These are phyloP conservation scores for Neodiprion fabricii DNA, from an alignment of 1,140 invertebrate species.

Conservation along the genomic window DNA sequence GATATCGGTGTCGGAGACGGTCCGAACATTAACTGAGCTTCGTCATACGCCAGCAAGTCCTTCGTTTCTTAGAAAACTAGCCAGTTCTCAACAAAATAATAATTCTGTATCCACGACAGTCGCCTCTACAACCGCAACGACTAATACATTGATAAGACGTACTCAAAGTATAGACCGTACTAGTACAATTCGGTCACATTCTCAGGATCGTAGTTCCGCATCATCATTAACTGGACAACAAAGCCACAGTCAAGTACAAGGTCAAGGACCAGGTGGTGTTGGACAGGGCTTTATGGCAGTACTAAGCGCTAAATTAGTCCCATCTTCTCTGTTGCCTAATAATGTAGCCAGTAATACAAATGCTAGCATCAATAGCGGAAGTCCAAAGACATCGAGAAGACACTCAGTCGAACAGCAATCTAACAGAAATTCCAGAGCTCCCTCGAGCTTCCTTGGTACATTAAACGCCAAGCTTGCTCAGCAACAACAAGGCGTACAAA, in stretches of 20 bases:
- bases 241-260: conserved; percentile 21
- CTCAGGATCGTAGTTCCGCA: conserved; percentile 42
- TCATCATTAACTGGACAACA: conserved; percentile 24
- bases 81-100: conserved; percentile 34
- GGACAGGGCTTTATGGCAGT: conserved; percentile 74
- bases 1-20: conserved; percentile 80
- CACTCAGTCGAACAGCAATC: conserved; percentile 37
- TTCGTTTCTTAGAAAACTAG: conserved; percentile 71
- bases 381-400: conserved; percentile 47
- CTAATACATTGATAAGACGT: conserved; percentile 2
- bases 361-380: conserved; percentile 51
- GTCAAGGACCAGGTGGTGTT: conserved; percentile 59
- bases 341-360: conserved; percentile 46
- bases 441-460: conserved; percentile 73
- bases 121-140: neutral
- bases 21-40: conserved; percentile 82
- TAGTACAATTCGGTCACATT: conserved; percentile 32
- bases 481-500: conserved; percentile 59
- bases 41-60: conserved; percentile 88
- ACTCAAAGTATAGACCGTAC: conserved; percentile 13
- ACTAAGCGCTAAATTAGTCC: conserved; percentile 74
- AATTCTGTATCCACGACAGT: neutral
- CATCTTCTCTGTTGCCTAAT: conserved; percentile 62
- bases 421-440: conserved; percentile 50
- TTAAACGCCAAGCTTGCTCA: conserved; percentile 77